Percentiles rank a stretch among this genome's conserved stretches.
Conservation (phyloP, 2,888 invertebrate species). For the Ernsta delagoae region DNA sequence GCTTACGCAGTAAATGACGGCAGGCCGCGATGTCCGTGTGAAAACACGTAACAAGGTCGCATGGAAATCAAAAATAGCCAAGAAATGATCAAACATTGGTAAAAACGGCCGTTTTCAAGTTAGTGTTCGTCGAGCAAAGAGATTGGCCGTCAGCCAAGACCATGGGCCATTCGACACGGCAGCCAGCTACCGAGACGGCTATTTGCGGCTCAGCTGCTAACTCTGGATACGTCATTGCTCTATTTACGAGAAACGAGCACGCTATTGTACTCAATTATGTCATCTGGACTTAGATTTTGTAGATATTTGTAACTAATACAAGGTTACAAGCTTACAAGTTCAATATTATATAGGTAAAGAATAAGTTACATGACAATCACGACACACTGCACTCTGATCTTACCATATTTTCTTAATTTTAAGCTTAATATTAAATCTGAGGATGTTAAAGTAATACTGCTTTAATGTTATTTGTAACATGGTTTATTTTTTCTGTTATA, state of each 20-base stretch:
- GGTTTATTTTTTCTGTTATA: slow-evolving; percentile 66
- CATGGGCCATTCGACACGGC: slow-evolving; percentile 72
- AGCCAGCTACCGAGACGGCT: slow-evolving; percentile 70
- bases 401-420: too few relatives aligned
- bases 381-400: not conserved
- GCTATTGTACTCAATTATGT: slow-evolving; percentile 76
- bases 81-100: slow-evolving; percentile 75
- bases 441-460: not conserved
- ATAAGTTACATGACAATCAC: not conserved
- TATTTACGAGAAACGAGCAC: slow-evolving; percentile 72
- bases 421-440: too few relatives aligned
- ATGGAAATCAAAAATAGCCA: slow-evolving; percentile 74
- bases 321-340: slow-evolving; percentile 53
- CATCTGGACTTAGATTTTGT: slow-evolving; percentile 65
- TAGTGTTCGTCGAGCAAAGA: slow-evolving; percentile 60
- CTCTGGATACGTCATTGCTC: slow-evolving; percentile 76
- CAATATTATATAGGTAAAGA: not conserved
- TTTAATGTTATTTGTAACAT: not conserved
- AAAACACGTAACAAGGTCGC: slow-evolving; percentile 75
- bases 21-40: slow-evolving; percentile 64
- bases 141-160: slow-evolving; percentile 70
- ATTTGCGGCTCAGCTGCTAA: slow-evolving; percentile 75
- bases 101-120: slow-evolving; percentile 77
- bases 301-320: slow-evolving; percentile 49
- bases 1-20: slow-evolving; percentile 61